Evolutionary conservation across 1,140 invertebrate species (phyloP).

Genomic region (Drosophila equinoxialis): DNA sequence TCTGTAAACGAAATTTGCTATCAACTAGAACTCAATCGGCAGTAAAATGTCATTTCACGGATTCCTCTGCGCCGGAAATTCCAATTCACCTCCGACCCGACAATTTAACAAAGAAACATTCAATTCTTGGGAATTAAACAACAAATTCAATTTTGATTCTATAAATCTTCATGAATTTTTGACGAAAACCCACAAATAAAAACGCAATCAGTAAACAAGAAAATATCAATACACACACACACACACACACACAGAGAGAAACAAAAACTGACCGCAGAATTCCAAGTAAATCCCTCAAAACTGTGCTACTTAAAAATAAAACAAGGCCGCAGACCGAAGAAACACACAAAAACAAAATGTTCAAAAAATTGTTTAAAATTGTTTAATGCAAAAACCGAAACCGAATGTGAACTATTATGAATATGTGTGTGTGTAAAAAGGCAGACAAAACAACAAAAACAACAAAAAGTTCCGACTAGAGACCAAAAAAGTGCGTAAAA

Average conservation of each 20-base stretch:
- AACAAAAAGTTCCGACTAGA: slow-evolving; percentile 7
- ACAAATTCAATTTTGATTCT: slow-evolving; percentile 22
- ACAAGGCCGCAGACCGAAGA: slow-evolving; percentile 25
- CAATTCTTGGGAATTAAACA: slow-evolving; percentile 41
- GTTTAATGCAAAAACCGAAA: slow-evolving; percentile 18
- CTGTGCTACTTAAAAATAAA: slow-evolving; percentile 69
- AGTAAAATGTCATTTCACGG: slow-evolving; percentile 31
- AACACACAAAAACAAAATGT: slow-evolving; percentile 16
- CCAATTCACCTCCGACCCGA: neutral
- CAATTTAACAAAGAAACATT: slow-evolving; percentile 2
- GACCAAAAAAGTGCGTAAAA: slow-evolving; percentile 58
- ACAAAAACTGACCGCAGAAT: slow-evolving; percentile 53
- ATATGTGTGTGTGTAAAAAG: neutral
- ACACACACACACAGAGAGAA: neutral
- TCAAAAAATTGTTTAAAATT: slow-evolving; percentile 31
- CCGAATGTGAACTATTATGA: slow-evolving; percentile 19
- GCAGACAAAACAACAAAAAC: neutral
- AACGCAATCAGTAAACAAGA: slow-evolving; percentile 48
- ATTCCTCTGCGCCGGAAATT: neutral
- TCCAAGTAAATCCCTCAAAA: slow-evolving; percentile 67
- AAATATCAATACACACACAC: slow-evolving; percentile 16
- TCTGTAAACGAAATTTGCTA: no score
- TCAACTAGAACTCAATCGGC: neutral
- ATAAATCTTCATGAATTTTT: slow-evolving; percentile 46
- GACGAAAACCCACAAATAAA: slow-evolving; percentile 39